These are phyloP conservation scores for Bovichtus variegatus DNA, from an alignment of 2,797 vertebrate genomes.

Conservation along the genomic window DNA sequence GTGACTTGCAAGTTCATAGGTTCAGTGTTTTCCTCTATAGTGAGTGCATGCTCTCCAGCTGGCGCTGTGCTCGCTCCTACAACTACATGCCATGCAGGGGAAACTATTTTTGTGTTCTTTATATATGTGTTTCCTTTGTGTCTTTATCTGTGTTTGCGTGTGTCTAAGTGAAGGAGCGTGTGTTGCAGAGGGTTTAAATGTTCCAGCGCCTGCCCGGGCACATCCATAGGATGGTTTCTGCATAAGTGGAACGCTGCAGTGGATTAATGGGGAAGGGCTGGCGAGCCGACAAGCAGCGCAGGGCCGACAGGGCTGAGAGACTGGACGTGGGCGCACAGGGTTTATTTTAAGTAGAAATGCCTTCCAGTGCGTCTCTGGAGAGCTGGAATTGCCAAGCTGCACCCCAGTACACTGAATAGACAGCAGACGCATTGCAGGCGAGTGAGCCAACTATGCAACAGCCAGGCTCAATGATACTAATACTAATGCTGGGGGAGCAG, in stretches of 20 bases:
- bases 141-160: conserved; percentile 56
- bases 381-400: conserved; percentile 77
- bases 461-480: conserved; percentile 70
- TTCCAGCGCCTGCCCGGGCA: conserved; percentile 75
- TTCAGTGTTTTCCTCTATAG: conserved; percentile 62
- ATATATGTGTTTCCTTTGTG: conserved; percentile 58
- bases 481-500: conserved; percentile 68
- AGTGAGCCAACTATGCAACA: conserved; percentile 77
- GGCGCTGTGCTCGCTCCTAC: conserved; percentile 35
- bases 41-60: conserved; percentile 37
- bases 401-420: conserved; percentile 74
- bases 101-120: conserved; percentile 52
- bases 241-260: conserved; percentile 79
- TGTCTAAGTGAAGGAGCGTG: conserved; percentile 57
- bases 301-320: conserved; percentile 73
- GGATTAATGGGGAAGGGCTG: conserved; percentile 83
- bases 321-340: conserved; percentile 80
- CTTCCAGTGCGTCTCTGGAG: conserved; percentile 83
- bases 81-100: conserved; percentile 42
- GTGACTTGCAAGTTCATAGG: conserved; percentile 55
- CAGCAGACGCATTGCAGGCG: conserved; percentile 80
- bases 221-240: conserved; percentile 81
- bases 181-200: conserved; percentile 69
- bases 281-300: conserved; percentile 72
- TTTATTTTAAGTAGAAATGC: conserved; percentile 86